These are phyloP conservation scores for Sebastes hubbsi DNA, from an alignment of 2,797 vertebrate genomes.

Conservation along the genomic window DNA sequence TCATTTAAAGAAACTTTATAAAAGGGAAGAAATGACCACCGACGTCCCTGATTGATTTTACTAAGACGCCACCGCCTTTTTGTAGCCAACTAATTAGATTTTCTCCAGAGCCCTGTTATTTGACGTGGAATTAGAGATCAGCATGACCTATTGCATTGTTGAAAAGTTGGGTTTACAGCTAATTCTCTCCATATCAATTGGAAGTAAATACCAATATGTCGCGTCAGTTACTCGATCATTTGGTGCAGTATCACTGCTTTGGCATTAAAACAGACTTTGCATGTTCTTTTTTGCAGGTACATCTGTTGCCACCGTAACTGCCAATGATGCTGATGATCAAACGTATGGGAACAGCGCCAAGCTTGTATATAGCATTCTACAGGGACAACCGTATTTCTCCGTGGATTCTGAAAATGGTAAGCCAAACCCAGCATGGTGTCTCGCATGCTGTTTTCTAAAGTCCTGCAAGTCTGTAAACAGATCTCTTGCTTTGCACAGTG, in stretches of 20 bases:
- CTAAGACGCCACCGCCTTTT: not conserved
- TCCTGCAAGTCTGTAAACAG: not conserved
- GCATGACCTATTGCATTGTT: not conserved
- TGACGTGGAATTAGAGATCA: constrained; percentile 12
- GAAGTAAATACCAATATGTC: constrained; percentile 1
- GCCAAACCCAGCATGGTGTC: constrained; percentile 8
- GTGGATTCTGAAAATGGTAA: constrained; percentile 95
- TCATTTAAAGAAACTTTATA: not conserved
- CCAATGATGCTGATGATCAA: constrained; percentile 93
- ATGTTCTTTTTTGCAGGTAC: constrained; percentile 83
- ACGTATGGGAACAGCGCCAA: constrained; percentile 97
- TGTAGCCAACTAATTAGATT: not conserved
- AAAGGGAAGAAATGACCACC: not conserved
- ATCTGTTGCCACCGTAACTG: constrained; percentile 91
- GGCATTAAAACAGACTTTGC: constrained; percentile 1
- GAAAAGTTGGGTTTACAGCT: not conserved
- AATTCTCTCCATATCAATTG: not conserved
- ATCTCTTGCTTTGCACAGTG: not conserved
- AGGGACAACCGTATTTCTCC: constrained; percentile 97
- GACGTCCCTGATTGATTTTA: not conserved
- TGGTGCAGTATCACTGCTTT: not conserved
- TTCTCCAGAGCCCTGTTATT: not conserved
- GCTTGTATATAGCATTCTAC: constrained; percentile 95
- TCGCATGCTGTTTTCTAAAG: not conserved
- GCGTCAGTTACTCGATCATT: not conserved